Evolutionary conservation across 2,113 vertebrate genomes (phyloP).

Genomic region (Rallus limicola): DNA sequence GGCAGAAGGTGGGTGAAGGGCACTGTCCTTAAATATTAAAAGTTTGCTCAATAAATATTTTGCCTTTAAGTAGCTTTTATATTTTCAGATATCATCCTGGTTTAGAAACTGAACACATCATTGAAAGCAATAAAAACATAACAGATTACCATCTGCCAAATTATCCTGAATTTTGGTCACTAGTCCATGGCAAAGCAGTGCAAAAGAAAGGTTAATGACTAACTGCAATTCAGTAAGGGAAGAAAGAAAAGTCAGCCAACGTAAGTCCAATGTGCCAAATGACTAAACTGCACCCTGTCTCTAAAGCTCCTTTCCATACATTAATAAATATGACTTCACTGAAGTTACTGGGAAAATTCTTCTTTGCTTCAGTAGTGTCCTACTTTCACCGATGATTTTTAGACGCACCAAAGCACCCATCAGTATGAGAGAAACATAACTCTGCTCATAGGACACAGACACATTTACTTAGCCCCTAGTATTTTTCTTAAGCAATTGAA

Average conservation of each 20-base stretch:
- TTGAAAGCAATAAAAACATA: not conserved
- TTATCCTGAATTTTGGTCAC: not conserved
- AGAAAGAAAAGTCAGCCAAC: not conserved
- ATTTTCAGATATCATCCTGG: not conserved
- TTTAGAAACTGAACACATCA: not conserved
- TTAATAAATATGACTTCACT: not conserved
- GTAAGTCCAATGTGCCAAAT: not conserved
- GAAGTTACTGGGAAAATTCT: not conserved
- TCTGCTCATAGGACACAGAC: not conserved
- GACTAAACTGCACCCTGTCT: not conserved
- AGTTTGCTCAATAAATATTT: not conserved
- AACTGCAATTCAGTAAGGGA: not conserved
- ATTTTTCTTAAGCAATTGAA: not conserved
- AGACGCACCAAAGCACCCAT: not conserved
- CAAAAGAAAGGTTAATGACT: not conserved
- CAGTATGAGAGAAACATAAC: not conserved
- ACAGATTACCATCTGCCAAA: not conserved
- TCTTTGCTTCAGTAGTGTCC: not conserved
- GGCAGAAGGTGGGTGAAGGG: not conserved
- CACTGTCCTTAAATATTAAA: not conserved
- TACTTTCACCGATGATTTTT: not conserved
- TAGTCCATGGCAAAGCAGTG: not conserved
- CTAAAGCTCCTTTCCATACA: not conserved
- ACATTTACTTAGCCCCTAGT: not conserved
- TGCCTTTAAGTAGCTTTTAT: not conserved